Evolutionary conservation across 2,888 invertebrate species (phyloP), one percentile per base, ranked within the genome.

Genomic region (Drosophila nigricruria): DNA sequence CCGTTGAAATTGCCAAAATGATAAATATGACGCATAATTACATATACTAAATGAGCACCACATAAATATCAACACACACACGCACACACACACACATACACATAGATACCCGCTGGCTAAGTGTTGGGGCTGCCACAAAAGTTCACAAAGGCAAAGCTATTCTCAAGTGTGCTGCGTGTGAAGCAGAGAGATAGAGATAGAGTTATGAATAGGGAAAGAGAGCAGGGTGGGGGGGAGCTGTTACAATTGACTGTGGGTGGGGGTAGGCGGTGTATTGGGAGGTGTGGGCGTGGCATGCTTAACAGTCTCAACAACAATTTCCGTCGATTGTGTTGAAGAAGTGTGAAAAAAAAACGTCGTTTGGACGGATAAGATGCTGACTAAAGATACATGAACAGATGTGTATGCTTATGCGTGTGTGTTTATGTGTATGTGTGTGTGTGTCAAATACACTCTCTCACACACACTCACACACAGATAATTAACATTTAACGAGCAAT

Each of bases 11-110:
- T 73, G 60, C 79, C 63, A 73, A 78, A 77, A 70, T 87, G 79
- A 82, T 72, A 71, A 70, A 81, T 81, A 78, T 66, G 61, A 66
- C 36, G 53, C 63, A 87, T 83, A 87, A 87, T 84, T 87, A 81
- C 81, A 62, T 45, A 25, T 58, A 64, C 79, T 71, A 62, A 68
- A 71, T 70, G 65, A 57, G 79, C 59, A 65, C 45, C 70, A 64
- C 66, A 68, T 56, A 68, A 58, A 68, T 57, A 52, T 38, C 30
- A 30, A 56, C 50, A 59, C 52, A 34, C 45, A 43, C 40, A 30
- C 53, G 53, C 34, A 16, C 6, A 36, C 36, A 25, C 34, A 45
- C 45, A 56, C 54, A 58, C 52, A 32, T 27, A 42, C 23, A 34
- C 40, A 61, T 38, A 25, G 47, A 27, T 10, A 54, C 10, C 16